phyloP scores from a whole-genome alignment of 2,797 vertebrate genomes.

The Columba guinea region DNA sequence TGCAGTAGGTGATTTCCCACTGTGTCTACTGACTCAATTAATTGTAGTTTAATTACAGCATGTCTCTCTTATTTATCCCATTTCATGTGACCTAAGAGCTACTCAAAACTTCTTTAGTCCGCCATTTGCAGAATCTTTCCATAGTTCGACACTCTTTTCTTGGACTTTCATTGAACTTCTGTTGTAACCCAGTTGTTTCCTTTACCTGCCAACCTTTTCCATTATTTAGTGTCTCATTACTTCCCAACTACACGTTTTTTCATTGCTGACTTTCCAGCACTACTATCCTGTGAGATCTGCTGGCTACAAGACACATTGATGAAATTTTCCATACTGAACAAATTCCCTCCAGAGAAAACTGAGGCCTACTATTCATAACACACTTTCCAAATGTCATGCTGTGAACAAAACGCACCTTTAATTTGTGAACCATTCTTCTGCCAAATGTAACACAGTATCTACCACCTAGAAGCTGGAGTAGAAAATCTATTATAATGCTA shows the following conservation, averaged over 20 bases:
- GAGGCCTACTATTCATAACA: not conserved
- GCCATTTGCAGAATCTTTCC: not conserved
- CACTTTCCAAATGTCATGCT: not conserved
- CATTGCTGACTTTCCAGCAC: fast-evolving
- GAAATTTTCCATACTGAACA: not conserved
- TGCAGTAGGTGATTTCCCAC: not conserved
- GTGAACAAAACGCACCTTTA: not conserved
- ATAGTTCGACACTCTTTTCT: not conserved
- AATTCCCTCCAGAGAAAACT: not conserved
- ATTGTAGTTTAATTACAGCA: not conserved
- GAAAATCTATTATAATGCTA: not conserved
- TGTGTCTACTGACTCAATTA: not conserved
- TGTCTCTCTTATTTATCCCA: not conserved
- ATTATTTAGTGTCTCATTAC: not conserved
- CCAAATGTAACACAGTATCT: not conserved
- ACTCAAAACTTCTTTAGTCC: not conserved
- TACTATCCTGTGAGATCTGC: not conserved
- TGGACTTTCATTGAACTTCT: not conserved
- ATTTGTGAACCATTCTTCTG: not conserved
- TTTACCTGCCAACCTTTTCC: not conserved
- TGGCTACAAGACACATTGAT: not conserved
- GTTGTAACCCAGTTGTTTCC: not conserved
- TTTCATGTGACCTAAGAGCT: not conserved
- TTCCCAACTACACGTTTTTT: not conserved
- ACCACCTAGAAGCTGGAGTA: not conserved